Percentiles rank a stretch among this genome's conserved stretches.
Evolutionary conservation across 37 sponge, comb jelly and placozoan species (phyloP).

Genomic region (Diacarnus erythraeanus): DNA sequence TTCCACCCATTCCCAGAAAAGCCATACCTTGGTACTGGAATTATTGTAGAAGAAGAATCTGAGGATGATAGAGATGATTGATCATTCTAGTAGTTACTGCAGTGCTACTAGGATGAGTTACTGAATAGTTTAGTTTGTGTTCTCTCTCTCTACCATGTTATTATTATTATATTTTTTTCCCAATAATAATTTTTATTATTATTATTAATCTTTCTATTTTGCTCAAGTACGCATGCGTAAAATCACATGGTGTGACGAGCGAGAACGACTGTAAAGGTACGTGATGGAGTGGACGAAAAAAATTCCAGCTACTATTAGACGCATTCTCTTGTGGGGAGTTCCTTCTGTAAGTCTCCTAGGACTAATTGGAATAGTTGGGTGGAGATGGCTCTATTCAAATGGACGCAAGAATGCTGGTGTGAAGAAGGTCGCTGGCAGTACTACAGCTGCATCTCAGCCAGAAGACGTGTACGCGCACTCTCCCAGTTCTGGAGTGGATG

Average conservation of each 20-base stretch:
- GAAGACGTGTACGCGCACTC: too few species aligned
- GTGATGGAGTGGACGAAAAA: too few species aligned
- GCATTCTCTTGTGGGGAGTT: conserved; percentile 23
- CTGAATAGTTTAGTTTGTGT: neutral
- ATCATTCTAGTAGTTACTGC: neutral
- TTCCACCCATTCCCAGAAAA: conserved; percentile 18
- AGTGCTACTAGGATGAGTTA: neutral
- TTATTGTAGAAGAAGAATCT: conserved; percentile 24
- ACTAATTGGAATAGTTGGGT: conserved; percentile 13
- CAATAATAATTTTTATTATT: neutral
- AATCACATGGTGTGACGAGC: conserved; percentile 12
- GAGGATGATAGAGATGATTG: conserved; percentile 30
- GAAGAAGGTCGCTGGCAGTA: too few species aligned
- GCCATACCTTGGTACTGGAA: neutral
- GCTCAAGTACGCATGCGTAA: conserved; percentile 40
- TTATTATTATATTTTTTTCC: neutral
- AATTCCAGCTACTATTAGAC: neutral
- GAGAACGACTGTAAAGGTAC: too few species aligned
- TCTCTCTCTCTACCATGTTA: neutral
- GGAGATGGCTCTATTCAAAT: neutral
- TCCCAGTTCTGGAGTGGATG: neutral
- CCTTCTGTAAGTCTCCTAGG: conserved; percentile 32
- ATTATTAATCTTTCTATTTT: too few species aligned
- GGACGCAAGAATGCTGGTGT: too few species aligned
- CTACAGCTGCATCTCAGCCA: too few species aligned